Evolutionary conservation across 2,888 invertebrate genomes (phyloP).

Genomic region (Eucera pruinosa): DNA sequence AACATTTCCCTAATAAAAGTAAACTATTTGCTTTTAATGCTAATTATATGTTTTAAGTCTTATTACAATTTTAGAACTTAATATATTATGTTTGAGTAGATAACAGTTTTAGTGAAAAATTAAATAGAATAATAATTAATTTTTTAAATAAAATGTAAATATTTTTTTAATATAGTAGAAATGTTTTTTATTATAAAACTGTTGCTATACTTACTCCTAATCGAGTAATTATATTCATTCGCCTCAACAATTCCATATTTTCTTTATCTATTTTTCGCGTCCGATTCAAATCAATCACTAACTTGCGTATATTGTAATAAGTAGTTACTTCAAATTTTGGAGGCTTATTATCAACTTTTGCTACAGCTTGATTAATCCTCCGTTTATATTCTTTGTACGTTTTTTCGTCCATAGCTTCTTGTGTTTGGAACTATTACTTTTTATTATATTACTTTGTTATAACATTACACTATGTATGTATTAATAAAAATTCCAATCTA

Average conservation of each 20-base stretch:
- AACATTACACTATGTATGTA: neutral
- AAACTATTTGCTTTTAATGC: neutral
- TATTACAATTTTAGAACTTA: neutral
- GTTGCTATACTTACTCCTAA: slow-evolving; percentile 85
- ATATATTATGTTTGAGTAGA: neutral
- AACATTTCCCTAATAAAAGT: slow-evolving; percentile 68
- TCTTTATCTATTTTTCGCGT: slow-evolving; percentile 85
- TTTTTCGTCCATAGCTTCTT: slow-evolving; percentile 29
- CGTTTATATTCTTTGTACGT: slow-evolving; percentile 35
- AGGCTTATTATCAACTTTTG: slow-evolving; percentile 85
- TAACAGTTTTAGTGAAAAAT: too few species aligned
- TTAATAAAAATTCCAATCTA: neutral
- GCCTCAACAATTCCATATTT: slow-evolving; percentile 87
- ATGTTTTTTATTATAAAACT: slow-evolving; percentile 7
- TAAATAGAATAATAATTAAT: neutral
- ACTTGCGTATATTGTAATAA: slow-evolving; percentile 85
- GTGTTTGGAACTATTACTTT: neutral
- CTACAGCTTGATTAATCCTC: slow-evolving; percentile 49
- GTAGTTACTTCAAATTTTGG: slow-evolving; percentile 86
- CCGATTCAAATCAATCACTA: slow-evolving; percentile 81
- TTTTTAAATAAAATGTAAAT: neutral
- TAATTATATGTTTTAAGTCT: neutral
- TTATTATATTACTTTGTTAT: neutral
- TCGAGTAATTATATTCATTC: slow-evolving; percentile 87
- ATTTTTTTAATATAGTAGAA: neutral